These are phyloP conservation scores for Zaprionus kolodkinae DNA, from an alignment of 1,140 invertebrate species.

Conservation along the genomic window DNA sequence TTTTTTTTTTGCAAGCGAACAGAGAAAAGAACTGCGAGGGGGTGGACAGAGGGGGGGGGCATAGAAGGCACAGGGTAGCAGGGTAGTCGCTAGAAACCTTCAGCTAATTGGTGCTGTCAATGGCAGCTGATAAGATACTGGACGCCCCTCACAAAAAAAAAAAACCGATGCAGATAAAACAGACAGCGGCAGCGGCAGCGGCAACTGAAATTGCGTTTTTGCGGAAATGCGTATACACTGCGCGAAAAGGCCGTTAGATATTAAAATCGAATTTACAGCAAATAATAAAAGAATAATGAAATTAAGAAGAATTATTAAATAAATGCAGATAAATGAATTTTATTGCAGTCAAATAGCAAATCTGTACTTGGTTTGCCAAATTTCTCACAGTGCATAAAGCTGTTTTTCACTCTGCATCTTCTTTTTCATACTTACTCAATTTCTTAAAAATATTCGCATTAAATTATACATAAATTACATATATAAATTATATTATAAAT, in stretches of 20 bases:
- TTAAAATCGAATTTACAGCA: not conserved
- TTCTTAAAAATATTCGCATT: no score
- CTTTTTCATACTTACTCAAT: not conserved
- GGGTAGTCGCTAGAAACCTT: slow-evolving; percentile 16
- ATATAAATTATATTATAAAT: no score
- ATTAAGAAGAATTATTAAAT: not conserved
- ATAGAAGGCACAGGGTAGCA: not conserved
- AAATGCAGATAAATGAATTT: not conserved
- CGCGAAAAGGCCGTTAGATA: not conserved
- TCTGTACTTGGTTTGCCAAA: no score
- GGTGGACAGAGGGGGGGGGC: not conserved
- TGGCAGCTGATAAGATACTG: slow-evolving; percentile 47
- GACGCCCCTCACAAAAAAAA: slow-evolving; percentile 18
- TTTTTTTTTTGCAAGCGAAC: not conserved
- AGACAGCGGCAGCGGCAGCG: not conserved
- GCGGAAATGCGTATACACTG: slow-evolving; percentile 31
- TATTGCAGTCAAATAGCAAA: not conserved
- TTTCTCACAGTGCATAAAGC: no score
- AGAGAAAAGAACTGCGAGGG: not conserved
- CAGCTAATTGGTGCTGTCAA: slow-evolving; percentile 43
- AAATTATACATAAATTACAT: no score
- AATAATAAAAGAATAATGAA: not conserved
- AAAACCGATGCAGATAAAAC: slow-evolving; percentile 37
- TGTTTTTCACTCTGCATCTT: not conserved
- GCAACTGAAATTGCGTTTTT: slow-evolving; percentile 24